phyloP scores from a whole-genome alignment of 1,140 invertebrate genomes.

The Rhopalosiphum maidis region DNA sequence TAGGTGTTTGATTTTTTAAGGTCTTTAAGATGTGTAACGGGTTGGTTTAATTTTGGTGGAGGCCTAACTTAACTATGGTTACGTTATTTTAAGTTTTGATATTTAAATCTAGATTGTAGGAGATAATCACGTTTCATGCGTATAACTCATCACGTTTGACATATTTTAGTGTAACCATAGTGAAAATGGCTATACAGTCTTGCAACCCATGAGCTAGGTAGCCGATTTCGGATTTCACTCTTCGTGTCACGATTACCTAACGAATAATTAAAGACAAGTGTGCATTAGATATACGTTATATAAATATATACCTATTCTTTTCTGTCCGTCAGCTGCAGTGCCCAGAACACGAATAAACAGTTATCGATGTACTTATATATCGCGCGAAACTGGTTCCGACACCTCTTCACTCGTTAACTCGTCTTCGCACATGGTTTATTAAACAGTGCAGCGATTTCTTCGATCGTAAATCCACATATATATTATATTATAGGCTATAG shows the following conservation, averaged over 20 bases:
- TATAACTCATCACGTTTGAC: too few species aligned
- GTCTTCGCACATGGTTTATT: neutral
- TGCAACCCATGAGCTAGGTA: too few species aligned
- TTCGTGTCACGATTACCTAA: neutral
- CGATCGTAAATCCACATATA: neutral
- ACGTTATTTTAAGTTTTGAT: too few species aligned
- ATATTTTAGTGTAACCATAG: neutral
- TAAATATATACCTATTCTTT: neutral
- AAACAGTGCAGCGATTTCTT: neutral
- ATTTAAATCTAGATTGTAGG: too few species aligned
- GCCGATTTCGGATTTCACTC: neutral
- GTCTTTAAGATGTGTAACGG: too few species aligned
- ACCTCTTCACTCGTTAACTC: slow-evolving; percentile 7
- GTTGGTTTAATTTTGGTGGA: too few species aligned
- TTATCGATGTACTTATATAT: neutral
- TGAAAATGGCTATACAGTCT: neutral
- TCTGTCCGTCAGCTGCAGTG: neutral
- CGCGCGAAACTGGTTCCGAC: neutral
- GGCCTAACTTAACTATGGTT: too few species aligned
- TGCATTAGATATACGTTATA: neutral
- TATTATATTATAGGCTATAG: neutral
- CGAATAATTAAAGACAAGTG: neutral
- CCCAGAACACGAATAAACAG: neutral
- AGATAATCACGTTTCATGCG: too few species aligned
- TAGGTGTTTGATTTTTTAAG: too few species aligned